Conservation (phyloP, 2,797 vertebrate genomes). For the Girardinus metallicus region DNA sequence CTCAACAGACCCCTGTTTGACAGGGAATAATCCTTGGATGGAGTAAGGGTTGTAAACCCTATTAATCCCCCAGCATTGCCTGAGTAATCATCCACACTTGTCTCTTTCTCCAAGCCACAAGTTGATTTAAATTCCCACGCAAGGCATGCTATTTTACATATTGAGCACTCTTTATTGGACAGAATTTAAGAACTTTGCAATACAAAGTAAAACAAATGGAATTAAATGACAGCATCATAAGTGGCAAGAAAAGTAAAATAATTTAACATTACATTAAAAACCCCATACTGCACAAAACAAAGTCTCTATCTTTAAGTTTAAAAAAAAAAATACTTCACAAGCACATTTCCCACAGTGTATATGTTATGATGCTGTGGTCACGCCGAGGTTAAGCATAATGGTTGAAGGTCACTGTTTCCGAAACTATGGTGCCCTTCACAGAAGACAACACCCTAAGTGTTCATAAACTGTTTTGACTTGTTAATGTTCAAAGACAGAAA, state of each 20-base stretch:
- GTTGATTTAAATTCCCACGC: slow-evolving; percentile 44
- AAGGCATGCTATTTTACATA: slow-evolving; percentile 20
- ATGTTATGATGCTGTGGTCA: slow-evolving; percentile 31
- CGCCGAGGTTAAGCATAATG: slow-evolving; percentile 33
- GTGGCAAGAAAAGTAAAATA: background rate
- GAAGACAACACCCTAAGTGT: slow-evolving; percentile 27
- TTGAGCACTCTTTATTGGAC: slow-evolving; percentile 13
- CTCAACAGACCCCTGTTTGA: slow-evolving; percentile 62
- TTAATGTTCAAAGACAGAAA: slow-evolving; percentile 24
- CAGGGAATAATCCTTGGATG: slow-evolving; percentile 56
- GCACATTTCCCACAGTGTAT: slow-evolving; percentile 1
- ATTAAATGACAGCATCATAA: background rate
- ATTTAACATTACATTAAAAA: slow-evolving; percentile 3
- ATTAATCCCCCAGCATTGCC: slow-evolving; percentile 48
- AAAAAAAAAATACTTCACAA: slow-evolving; percentile 28
- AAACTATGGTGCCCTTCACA: slow-evolving; percentile 27
- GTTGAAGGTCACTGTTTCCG: slow-evolving; percentile 48
- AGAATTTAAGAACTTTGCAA: slow-evolving; percentile 1
- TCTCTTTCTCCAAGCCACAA: slow-evolving; percentile 20
- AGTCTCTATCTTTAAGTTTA: slow-evolving; percentile 55
- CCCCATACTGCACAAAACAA: background rate
- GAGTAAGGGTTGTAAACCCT: slow-evolving; percentile 51
- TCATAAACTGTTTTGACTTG: slow-evolving; percentile 41
- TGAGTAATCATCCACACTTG: slow-evolving; percentile 34
- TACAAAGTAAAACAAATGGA: slow-evolving; percentile 22